Conservation (phyloP, 2,888 invertebrate genomes). For the Calliopum simillimum region DNA sequence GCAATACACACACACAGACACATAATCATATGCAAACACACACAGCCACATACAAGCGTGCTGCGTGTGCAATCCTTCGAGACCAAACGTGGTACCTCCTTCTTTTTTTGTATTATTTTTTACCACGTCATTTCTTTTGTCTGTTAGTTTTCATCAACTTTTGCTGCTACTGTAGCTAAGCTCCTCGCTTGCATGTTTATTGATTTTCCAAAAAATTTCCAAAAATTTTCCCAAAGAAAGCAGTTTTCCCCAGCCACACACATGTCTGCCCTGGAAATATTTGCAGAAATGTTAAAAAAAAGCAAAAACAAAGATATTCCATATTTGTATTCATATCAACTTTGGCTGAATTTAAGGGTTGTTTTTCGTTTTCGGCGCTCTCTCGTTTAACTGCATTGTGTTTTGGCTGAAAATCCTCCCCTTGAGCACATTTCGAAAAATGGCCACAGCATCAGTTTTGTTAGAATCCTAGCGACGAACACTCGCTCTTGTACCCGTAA, state of each 20-base stretch:
- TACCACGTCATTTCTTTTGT: background rate
- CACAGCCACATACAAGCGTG: conserved; percentile 4
- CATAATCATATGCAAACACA: background rate
- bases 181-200: conserved; percentile 23
- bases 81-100: conserved; percentile 15
- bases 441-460: conserved; percentile 19
- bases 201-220: conserved; percentile 31
- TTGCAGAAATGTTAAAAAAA: no score
- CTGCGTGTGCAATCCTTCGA: background rate
- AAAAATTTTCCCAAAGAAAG: conserved; percentile 10
- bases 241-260: no score
- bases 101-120: conserved; percentile 4
- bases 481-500: no score
- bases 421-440: conserved; percentile 19
- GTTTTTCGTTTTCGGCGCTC: background rate
- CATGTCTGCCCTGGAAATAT: no score
- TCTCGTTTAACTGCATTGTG: background rate
- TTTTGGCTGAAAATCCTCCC: conserved; percentile 18
- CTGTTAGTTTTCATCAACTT: conserved; percentile 2
- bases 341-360: background rate
- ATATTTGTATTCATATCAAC: no score
- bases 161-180: background rate
- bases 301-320: no score
- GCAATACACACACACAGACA: background rate
- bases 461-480: background rate